Base-by-base conservation (phyloP, 2,113 vertebrate species). In the Nothobranchius furzeri region DNA sequence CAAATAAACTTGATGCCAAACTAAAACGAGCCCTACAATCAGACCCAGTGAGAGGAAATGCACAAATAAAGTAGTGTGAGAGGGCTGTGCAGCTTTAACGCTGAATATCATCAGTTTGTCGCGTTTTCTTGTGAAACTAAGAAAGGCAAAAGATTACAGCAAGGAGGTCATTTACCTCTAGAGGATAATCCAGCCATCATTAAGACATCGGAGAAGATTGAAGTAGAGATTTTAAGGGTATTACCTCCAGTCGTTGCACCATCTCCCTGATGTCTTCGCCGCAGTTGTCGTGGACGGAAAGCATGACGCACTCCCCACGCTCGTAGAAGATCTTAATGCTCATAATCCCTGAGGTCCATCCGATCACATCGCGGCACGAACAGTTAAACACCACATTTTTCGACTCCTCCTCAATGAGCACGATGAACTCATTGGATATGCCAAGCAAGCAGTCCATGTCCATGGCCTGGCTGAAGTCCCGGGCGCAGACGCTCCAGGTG, bases 341-440 rank as follows among this genome's bases (percentile, higher is more conserved):
- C 92, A 94, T 94, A 86, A 95, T 85, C 68, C 95, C 95, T 58
- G 96, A 98, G 0, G 98, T 98, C 98, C 98, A 99, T 46, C 98
- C 98, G 49, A 99, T 99, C 68, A 99, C 95, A 50, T 99, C 98
- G 63, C 98, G 94, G 85, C 96, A 98, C 70, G 98, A 98, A 81
- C 98, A 99, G 92, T 99, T 99, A 78, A 99, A 99, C 5, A 98
- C 94, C 45, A 99, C 97, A 0, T 98, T 97, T 92, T 94, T 98
- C 8, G 96, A 96, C 47, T 95, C 95, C 79, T 96, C 95, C 83
- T 98, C 96, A 59, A 98, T 94, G 70, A 99, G 87, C 88, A 98
- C 95, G 12, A 99, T 95, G 77, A 98, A 99, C 83, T 99, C 96
- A 46, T 97, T 99, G 76, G 97, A 99, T 67, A 99, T 93, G 69